These are phyloP conservation scores for Allygus modestus DNA, from an alignment of 2,888 invertebrate genomes.

Conservation along the genomic window DNA sequence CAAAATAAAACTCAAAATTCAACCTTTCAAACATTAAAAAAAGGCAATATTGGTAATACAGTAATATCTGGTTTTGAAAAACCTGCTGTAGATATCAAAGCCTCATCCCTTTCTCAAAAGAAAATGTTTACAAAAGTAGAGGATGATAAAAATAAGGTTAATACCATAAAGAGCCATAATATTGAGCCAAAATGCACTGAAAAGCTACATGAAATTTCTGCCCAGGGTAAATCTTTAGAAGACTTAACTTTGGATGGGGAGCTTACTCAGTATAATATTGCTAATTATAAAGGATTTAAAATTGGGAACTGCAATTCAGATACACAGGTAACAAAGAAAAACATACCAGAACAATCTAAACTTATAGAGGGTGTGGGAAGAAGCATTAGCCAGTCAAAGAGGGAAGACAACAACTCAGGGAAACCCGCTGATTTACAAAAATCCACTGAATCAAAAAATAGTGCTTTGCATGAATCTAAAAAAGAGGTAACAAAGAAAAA, in stretches of 20 bases:
- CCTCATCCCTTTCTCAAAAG: no score
- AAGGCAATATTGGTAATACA: neutral
- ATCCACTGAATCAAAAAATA: neutral
- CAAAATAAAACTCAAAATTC: neutral
- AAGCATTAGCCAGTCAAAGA: neutral
- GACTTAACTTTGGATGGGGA: neutral
- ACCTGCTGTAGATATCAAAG: no score
- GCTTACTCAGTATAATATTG: neutral
- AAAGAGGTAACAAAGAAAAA: neutral
- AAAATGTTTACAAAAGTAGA: no score
- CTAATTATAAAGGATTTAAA: slow-evolving; percentile 10
- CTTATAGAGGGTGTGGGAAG: neutral
- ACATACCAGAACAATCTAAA: neutral
- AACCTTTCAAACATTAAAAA: neutral
- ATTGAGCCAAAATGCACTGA: slow-evolving; percentile 6
- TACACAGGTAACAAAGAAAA: neutral
- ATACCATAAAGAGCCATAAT: neutral
- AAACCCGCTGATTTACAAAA: neutral
- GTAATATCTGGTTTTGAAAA: no score
- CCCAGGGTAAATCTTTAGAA: neutral
- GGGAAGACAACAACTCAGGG: neutral
- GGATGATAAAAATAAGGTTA: no score
- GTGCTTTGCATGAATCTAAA: neutral
- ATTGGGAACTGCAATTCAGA: neutral
- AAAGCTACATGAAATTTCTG: slow-evolving; percentile 1